These are phyloP conservation scores for Paralvinella palmiformis DNA, from an alignment of 1,140 invertebrate genomes.

Conservation along the genomic window DNA sequence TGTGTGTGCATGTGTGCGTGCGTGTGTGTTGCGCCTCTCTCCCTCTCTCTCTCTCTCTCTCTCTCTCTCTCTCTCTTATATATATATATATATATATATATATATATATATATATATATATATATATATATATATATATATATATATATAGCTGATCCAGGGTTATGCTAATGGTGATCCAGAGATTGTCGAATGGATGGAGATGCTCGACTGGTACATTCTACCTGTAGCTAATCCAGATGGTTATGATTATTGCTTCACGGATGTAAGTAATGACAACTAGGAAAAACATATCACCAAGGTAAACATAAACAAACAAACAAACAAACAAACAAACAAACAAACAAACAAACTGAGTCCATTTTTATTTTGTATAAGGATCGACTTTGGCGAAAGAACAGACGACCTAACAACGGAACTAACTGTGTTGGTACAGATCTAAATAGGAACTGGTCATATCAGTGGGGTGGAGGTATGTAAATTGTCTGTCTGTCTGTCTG, in stretches of 20 bases:
- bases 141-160: too few species aligned
- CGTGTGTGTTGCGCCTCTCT: not conserved
- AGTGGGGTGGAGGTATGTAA: slow-evolving; percentile 35
- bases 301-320: too few species aligned
- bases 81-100: too few species aligned
- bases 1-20: not conserved
- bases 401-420: slow-evolving; percentile 12
- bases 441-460: slow-evolving; percentile 40
- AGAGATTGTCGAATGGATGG: slow-evolving; percentile 26
- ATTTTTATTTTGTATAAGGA: not conserved
- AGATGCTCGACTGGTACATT: slow-evolving; percentile 21
- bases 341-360: not conserved
- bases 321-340: not conserved
- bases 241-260: slow-evolving; percentile 25
- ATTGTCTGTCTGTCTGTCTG: too few species aligned
- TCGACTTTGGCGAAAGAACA: slow-evolving; percentile 40
- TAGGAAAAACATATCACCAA: too few species aligned
- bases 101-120: slow-evolving; percentile 42
- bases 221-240: slow-evolving; percentile 23
- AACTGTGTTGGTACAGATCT: slow-evolving; percentile 37
- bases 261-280: slow-evolving; percentile 1
- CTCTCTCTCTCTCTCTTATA: too few species aligned
- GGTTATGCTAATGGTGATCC: slow-evolving; percentile 15
- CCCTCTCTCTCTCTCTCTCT: too few species aligned
- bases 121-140: too few species aligned